Percentiles rank a stretch among this genome's conserved stretches.
Conservation (phyloP, 1,140 invertebrate genomes). For the Aricia agestis region DNA sequence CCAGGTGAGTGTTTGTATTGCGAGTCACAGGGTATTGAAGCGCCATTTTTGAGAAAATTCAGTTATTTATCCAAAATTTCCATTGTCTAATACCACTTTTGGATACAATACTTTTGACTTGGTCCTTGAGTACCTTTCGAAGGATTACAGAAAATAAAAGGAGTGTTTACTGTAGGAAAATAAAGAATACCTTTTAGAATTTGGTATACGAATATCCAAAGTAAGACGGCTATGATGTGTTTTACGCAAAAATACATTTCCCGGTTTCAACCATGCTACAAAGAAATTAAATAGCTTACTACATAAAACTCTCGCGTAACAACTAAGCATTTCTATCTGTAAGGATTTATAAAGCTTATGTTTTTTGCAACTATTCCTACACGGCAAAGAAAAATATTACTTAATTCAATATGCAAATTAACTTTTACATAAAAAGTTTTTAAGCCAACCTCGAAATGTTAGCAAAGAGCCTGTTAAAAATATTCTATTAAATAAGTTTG, state of each 20-base stretch:
- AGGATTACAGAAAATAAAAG: no score
- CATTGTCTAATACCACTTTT: no score
- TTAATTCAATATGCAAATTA: neutral
- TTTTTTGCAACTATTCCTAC: neutral
- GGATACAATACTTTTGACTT: no score
- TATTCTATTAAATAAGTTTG: neutral
- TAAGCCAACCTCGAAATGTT: neutral
- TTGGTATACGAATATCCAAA: no score
- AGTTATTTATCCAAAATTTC: no score
- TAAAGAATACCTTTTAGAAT: no score
- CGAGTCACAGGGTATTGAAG: no score
- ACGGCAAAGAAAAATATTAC: neutral
- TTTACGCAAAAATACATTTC: neutral
- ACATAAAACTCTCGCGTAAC: neutral
- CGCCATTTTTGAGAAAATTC: no score
- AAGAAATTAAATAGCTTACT: neutral
- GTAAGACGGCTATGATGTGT: neutral
- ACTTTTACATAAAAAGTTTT: neutral
- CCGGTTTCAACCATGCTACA: neutral
- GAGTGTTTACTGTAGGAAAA: no score
- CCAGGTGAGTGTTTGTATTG: no score
- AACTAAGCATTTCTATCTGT: neutral
- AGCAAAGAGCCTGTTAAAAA: neutral
- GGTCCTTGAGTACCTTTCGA: no score
- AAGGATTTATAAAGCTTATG: neutral